Evolutionary conservation across 2,888 invertebrate genomes (phyloP).

Genomic region (Pyrochroa serraticornis): DNA sequence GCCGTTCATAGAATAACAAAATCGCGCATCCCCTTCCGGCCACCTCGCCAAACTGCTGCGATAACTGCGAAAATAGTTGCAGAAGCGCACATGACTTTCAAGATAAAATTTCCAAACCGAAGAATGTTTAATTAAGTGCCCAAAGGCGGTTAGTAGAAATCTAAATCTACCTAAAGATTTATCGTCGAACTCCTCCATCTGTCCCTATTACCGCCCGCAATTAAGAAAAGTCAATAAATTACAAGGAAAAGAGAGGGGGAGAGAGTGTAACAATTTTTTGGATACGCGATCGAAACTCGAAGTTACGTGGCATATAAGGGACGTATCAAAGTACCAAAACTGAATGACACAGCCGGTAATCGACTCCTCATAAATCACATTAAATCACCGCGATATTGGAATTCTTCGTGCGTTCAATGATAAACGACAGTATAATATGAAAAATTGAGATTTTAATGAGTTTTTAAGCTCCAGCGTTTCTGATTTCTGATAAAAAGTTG

Average conservation of each 20-base stretch:
- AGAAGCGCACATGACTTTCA: too few species aligned
- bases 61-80: too few species aligned
- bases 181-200: neutral
- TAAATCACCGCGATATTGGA: slow-evolving; percentile 53
- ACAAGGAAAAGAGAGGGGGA: neutral
- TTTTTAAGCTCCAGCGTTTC: slow-evolving; percentile 44
- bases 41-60: too few species aligned
- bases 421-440: slow-evolving; percentile 55
- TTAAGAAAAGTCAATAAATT: slow-evolving; percentile 4
- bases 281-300: neutral
- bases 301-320: neutral
- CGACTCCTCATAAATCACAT: slow-evolving; percentile 51
- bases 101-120: too few species aligned
- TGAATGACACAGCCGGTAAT: slow-evolving; percentile 44
- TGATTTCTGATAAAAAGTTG: slow-evolving; percentile 27
- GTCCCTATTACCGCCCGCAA: neutral
- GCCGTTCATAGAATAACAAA: too few species aligned
- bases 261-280: neutral
- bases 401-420: slow-evolving; percentile 51
- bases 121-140: too few species aligned
- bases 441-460: slow-evolving; percentile 56
- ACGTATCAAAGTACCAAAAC: slow-evolving; percentile 32
- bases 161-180: neutral
- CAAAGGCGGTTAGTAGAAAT: neutral
- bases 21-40: too few species aligned